phyloP scores from a whole-genome alignment of 92 coral and sea anemone genomes.

The Muricea muricata region DNA sequence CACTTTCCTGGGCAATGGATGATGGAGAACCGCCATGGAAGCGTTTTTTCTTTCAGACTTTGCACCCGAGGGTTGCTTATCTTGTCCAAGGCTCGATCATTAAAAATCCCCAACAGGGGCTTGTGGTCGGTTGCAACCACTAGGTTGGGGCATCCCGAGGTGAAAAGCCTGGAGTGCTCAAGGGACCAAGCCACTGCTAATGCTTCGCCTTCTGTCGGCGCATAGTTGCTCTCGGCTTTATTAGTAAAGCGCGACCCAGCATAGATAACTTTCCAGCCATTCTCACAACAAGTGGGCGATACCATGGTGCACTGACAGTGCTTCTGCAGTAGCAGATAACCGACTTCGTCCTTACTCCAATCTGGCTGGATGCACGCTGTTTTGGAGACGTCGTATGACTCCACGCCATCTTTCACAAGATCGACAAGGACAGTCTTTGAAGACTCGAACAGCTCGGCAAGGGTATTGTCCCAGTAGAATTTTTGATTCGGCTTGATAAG shows the following conservation, averaged over 20 bases:
- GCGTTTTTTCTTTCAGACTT: background rate
- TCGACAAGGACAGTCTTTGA: background rate
- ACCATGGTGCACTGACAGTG: background rate
- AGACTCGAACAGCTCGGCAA: background rate
- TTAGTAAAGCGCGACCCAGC: background rate
- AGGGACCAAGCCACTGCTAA: conserved; percentile 4
- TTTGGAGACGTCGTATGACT: background rate
- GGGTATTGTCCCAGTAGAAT: conserved; percentile 9
- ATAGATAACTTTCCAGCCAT: background rate
- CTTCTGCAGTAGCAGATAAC: background rate
- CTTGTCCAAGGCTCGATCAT: background rate
- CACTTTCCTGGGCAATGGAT: background rate
- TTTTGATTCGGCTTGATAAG: background rate
- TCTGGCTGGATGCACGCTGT: background rate
- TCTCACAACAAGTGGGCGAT: background rate
- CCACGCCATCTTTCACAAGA: background rate
- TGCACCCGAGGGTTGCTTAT: background rate
- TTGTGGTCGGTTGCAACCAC: conserved; percentile 3
- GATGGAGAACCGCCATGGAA: background rate
- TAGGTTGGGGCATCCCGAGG: background rate
- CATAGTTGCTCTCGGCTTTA: background rate
- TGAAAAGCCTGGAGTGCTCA: background rate
- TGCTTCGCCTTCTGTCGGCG: conserved; percentile 18
- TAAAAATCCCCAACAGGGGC: background rate
- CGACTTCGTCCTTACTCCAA: conserved; percentile 12